phyloP scores from a whole-genome alignment of 2,888 invertebrate genomes.

The Opisthograptis luteolata region DNA sequence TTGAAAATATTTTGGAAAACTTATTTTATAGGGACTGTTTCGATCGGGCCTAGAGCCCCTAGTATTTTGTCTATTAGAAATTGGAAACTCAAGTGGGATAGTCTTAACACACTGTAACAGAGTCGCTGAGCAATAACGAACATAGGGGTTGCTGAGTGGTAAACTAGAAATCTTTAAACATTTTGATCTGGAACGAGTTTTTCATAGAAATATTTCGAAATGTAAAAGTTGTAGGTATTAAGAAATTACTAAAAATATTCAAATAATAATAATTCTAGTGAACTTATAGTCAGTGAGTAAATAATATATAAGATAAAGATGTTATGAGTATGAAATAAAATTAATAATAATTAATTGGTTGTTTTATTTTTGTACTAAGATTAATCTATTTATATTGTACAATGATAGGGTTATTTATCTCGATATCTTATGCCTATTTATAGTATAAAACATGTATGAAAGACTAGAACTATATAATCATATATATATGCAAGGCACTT shows the following conservation, averaged over 20 bases:
- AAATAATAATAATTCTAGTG: conserved; percentile 77
- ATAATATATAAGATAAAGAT: conserved; percentile 72
- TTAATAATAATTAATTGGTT: conserved; percentile 55
- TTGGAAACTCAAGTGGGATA: conserved; percentile 14
- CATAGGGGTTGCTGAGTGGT: conserved; percentile 42
- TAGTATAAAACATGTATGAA: not conserved
- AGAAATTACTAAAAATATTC: conserved; percentile 79
- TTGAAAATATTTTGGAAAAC: conserved; percentile 52
- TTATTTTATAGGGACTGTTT: conserved; percentile 48
- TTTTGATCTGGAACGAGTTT: conserved; percentile 73
- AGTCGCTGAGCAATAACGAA: conserved; percentile 48
- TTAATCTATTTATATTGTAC: conserved; percentile 2
- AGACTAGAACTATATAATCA: conserved; percentile 18
- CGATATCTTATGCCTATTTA: not conserved
- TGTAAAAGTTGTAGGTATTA: conserved; percentile 74
- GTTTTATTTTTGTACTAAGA: conserved; percentile 30
- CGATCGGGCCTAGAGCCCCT: conserved; percentile 39
- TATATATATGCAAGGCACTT: not conserved
- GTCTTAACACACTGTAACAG: conserved; percentile 28
- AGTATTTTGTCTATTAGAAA: conserved; percentile 42
- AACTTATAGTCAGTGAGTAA: conserved; percentile 79
- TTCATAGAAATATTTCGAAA: conserved; percentile 71
- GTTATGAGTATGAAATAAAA: conserved; percentile 82
- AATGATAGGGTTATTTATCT: not conserved
- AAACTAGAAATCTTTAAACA: conserved; percentile 52